Conservation (phyloP, 2,113 vertebrate species). For the Salvelinus fontinalis region DNA sequence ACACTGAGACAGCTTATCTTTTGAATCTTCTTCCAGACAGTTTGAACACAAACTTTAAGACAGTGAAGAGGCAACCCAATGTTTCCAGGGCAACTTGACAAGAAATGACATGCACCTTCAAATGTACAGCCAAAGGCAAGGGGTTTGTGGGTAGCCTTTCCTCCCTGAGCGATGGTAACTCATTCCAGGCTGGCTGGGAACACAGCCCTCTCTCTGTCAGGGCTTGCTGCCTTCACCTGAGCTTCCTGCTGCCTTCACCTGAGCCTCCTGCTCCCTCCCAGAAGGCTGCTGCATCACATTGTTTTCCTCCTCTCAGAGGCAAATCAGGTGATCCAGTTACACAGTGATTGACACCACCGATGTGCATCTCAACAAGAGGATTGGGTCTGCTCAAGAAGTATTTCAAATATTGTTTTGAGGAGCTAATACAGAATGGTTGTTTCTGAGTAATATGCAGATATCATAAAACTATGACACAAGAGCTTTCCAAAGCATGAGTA, state of each 20-base stretch:
- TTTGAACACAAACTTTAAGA: conserved; percentile 55
- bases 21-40: conserved; percentile 58
- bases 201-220: conserved; percentile 65
- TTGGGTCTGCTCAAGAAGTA: background rate
- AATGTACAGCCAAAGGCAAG: conserved; percentile 75
- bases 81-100: conserved; percentile 70
- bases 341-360: conserved; percentile 23
- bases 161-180: conserved; percentile 58
- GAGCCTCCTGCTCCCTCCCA: background rate
- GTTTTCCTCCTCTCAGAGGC: background rate
- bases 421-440: background rate
- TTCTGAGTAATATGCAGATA: background rate
- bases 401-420: background rate
- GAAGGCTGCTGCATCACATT: background rate
- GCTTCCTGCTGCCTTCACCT: conserved; percentile 50
- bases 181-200: conserved; percentile 26
- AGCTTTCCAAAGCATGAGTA: background rate
- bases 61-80: conserved; percentile 56
- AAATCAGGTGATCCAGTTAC: conserved; percentile 19
- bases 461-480: background rate
- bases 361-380: background rate
- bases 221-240: conserved; percentile 68
- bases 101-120: conserved; percentile 71
- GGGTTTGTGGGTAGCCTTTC: conserved; percentile 64
- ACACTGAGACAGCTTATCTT: conserved; percentile 59